A percentile compares a stretch with the other conserved stretches of the same genome.
Conservation (phyloP, 2,888 invertebrate genomes). For the Lasioglossum lativentre region DNA sequence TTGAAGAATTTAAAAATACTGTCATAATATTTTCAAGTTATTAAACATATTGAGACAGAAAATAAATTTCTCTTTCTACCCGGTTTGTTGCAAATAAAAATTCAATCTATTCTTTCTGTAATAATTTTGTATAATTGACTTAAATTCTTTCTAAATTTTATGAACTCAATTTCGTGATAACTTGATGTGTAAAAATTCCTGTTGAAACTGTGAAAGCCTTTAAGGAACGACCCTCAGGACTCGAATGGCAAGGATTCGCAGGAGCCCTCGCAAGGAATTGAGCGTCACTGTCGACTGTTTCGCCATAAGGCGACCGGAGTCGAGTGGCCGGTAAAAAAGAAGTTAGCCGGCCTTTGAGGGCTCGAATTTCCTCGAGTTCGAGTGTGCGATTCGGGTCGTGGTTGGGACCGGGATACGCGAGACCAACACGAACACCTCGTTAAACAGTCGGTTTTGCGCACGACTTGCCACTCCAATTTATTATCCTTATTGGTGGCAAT, state of each 20-base stretch:
- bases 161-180: too few relatives aligned
- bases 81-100: too few relatives aligned
- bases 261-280: constrained; percentile 37
- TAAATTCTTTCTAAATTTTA: too few relatives aligned
- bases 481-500: constrained; percentile 6
- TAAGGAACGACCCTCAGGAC: neutral
- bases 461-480: constrained; percentile 24
- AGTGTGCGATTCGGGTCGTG: constrained; percentile 34
- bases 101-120: too few relatives aligned
- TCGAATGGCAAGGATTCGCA: neutral
- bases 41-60: too few relatives aligned
- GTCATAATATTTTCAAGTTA: too few relatives aligned
- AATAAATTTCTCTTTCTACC: too few relatives aligned
- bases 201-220: neutral
- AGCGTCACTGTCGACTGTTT: constrained; percentile 64
- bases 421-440: constrained; percentile 13
- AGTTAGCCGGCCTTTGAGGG: constrained; percentile 61
- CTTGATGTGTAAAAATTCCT: neutral
- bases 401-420: constrained; percentile 32
- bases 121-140: too few relatives aligned
- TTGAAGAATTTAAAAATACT: too few relatives aligned
- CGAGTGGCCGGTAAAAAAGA: constrained; percentile 65
- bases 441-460: constrained; percentile 36
- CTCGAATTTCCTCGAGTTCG: constrained; percentile 67
- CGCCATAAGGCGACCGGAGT: constrained; percentile 61